phyloP scores from a whole-genome alignment of 2,113 vertebrate species.

The Abramis brama region DNA sequence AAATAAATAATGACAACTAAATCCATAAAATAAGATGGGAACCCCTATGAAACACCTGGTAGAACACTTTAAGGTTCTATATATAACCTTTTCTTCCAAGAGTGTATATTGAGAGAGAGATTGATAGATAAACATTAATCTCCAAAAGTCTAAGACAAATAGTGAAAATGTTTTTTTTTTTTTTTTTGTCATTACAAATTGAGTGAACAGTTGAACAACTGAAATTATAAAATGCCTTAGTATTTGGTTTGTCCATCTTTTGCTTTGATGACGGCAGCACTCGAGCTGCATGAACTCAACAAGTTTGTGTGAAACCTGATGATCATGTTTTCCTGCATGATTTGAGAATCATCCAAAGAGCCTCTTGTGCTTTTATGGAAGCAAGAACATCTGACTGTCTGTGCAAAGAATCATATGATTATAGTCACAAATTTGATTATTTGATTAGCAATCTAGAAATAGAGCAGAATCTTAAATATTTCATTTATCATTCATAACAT shows the following conservation, averaged over 20 bases:
- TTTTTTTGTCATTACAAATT: neutral
- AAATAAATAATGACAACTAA: too few species aligned
- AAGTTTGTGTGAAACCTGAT: neutral
- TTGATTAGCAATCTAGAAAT: neutral
- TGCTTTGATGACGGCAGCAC: neutral
- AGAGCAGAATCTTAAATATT: neutral
- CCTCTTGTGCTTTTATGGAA: neutral
- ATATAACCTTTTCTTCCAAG: too few species aligned
- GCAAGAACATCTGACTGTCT: slow-evolving; percentile 10
- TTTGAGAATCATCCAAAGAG: neutral
- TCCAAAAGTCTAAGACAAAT: neutral
- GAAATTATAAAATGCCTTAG: too few species aligned
- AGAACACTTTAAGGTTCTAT: too few species aligned
- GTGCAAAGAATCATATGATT: neutral
- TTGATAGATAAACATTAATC: neutral
- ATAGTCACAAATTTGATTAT: neutral
- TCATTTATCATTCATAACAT: neutral
- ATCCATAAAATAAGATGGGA: too few species aligned
- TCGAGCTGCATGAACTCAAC: neutral
- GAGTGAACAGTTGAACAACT: neutral
- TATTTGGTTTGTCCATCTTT: neutral
- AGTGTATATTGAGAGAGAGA: neutral
- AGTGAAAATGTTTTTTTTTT: too few species aligned
- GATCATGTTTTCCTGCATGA: neutral
- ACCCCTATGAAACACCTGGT: too few species aligned